Percentiles rank a stretch among this genome's conserved stretches.
Evolutionary conservation across 2,113 vertebrate species (phyloP).

Genomic region (Periophthalmus modestus): DNA sequence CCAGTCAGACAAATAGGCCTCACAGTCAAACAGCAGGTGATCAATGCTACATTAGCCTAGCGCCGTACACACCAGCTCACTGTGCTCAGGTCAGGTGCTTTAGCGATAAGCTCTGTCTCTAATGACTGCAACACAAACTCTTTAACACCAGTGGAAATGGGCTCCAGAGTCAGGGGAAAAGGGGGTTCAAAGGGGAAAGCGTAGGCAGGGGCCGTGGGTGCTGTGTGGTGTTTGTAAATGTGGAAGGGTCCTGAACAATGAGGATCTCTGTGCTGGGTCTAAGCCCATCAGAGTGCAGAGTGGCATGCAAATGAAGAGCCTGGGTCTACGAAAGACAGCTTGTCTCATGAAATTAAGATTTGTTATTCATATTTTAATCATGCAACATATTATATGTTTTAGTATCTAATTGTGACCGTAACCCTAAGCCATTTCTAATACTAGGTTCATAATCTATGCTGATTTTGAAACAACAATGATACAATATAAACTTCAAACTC

Average conservation of each 20-base stretch:
- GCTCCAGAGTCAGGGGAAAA: conserved; percentile 3
- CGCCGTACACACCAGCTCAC: conserved; percentile 8
- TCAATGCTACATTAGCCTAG: conserved; percentile 3
- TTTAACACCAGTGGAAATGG: conserved; percentile 10
- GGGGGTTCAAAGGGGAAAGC: conserved; percentile 11
- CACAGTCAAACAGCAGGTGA: conserved; percentile 1
- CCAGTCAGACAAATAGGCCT: conserved; percentile 5
- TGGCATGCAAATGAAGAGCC: conserved; percentile 8
- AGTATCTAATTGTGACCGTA: too few species aligned
- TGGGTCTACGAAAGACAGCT: background rate
- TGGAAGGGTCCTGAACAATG: conserved; percentile 50
- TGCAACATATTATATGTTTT: too few species aligned
- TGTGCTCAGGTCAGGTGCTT: conserved; percentile 19
- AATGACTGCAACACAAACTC: conserved; percentile 34
- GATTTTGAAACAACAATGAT: too few species aligned
- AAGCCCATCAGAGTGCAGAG: conserved; percentile 21
- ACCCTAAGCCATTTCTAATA: too few species aligned
- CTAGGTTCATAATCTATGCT: too few species aligned
- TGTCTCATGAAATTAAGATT: background rate
- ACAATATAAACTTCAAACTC: too few species aligned
- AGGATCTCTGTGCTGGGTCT: conserved; percentile 51
- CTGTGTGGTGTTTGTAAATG: conserved; percentile 22
- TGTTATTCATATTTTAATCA: too few species aligned
- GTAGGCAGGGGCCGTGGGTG: background rate
- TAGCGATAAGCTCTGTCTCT: background rate